Conservation (phyloP, 2,113 vertebrate genomes). For the Apaloderma vittatum region DNA sequence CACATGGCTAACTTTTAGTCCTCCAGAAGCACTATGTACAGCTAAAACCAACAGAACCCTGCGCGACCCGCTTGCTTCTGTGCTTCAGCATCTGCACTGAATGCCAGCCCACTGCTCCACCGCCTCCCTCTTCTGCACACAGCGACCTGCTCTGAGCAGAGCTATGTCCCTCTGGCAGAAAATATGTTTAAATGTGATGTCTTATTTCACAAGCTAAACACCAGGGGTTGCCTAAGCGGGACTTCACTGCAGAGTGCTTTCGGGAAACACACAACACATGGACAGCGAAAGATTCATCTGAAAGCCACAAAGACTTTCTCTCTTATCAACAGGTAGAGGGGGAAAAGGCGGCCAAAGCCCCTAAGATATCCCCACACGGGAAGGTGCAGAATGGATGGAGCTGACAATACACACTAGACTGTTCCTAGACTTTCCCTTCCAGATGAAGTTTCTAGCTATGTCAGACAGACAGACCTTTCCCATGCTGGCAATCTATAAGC, state of each 20-base stretch:
- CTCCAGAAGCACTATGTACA: not conserved
- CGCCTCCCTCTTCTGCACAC: not conserved
- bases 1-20: not conserved
- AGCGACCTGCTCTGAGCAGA: not conserved
- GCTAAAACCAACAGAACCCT: not conserved
- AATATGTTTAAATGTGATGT: not conserved
- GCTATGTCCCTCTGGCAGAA: not conserved
- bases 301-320: not conserved
- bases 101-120: not conserved
- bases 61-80: not conserved
- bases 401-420: accelerated
- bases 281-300: not conserved
- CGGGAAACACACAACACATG: not conserved
- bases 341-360: not conserved
- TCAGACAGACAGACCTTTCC: not conserved
- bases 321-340: not conserved
- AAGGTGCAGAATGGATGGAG: not conserved
- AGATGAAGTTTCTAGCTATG: not conserved
- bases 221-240: not conserved
- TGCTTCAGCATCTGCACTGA: not conserved
- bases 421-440: not conserved
- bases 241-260: not conserved
- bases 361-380: not conserved
- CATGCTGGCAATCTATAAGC: not conserved
- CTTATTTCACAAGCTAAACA: not conserved